Evolutionary conservation across 2,113 vertebrate genomes (phyloP), one percentile per base, ranked within the genome.

Genomic region (Entelurus aequoreus): DNA sequence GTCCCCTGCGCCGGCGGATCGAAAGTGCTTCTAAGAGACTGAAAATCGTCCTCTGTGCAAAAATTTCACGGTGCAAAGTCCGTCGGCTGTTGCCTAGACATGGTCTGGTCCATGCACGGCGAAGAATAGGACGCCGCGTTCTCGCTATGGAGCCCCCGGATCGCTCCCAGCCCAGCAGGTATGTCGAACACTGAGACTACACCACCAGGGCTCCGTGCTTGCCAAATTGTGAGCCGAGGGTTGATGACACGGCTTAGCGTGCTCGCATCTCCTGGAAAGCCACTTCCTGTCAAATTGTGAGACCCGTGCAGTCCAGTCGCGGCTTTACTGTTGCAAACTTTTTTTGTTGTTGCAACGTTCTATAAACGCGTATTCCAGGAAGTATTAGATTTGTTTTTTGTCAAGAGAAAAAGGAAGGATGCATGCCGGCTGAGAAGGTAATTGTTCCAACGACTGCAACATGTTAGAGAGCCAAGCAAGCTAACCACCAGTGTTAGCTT

Each of bases 221-320:
- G 90, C 88, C 77, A 88, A 82, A 91, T 90, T 82, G 79, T 79
- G 90, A 84, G 70, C 87, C 56, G 62, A 58, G 37, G 52, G 50
- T 28, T 28, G 28, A 28, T 80, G 62, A 78, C 80, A 65, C 65
- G 19, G 40, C 6, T 64, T 19, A 37, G 60, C 16, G 79, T 80
- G 49, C 71, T 86, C 86, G 80, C 78, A 73, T 74, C 68, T 50
- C 57, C 47, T 6, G 42, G 48, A 67, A 66, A 40, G 14, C 46
- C 8, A 68, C 81, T 89, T 92, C 90, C 90, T 92, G 90, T 75
- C 85, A 88, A 76, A 91, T 88, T 89, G 86, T 89, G 88, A 19
- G 66, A 66, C 74, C 69, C 79, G 69, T 89, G 89, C 90, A 90
- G 83, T 81, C 68, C 67, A 58, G 38, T 42, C 11, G 6, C 40